phyloP scores from a whole-genome alignment of 2,888 invertebrate genomes.

The Philonicus albiceps region DNA sequence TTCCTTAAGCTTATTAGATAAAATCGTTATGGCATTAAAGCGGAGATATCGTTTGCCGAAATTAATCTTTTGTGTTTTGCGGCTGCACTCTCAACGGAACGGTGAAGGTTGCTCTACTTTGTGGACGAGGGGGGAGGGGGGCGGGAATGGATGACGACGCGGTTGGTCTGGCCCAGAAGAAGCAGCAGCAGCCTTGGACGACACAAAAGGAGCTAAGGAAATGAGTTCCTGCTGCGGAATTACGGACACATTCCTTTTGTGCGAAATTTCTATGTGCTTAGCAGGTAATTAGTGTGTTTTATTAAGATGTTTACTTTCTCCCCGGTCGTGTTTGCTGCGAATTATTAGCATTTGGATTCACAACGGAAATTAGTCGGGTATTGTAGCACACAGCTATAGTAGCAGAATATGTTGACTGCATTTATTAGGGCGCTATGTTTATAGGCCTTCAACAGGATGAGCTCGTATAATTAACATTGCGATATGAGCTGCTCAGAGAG shows the following conservation, averaged over 20 bases:
- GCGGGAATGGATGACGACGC: not conserved
- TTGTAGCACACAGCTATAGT: not conserved
- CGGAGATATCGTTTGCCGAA: not conserved
- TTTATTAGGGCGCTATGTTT: not conserved
- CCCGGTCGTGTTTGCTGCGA: not conserved
- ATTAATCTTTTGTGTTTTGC: constrained; percentile 11
- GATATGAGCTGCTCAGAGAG: not conserved
- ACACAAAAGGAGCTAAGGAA: not conserved
- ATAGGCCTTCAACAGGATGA: not conserved
- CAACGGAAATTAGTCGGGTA: not conserved
- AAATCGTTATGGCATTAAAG: not conserved
- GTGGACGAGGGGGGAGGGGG: not conserved
- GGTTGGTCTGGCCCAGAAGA: not conserved
- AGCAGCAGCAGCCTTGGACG: not conserved
- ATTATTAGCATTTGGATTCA: not conserved
- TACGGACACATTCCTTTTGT: not conserved
- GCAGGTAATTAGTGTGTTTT: not conserved
- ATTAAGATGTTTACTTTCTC: not conserved
- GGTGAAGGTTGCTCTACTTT: not conserved
- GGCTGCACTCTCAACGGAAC: not conserved
- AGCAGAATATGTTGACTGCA: not conserved
- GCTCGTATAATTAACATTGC: not conserved
- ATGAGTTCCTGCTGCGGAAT: not conserved
- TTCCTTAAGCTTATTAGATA: constrained; percentile 15
- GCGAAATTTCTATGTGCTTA: not conserved